Evolutionary conservation across 2,113 vertebrate species (phyloP).

Genomic region (Muntiacus muntjak): DNA sequence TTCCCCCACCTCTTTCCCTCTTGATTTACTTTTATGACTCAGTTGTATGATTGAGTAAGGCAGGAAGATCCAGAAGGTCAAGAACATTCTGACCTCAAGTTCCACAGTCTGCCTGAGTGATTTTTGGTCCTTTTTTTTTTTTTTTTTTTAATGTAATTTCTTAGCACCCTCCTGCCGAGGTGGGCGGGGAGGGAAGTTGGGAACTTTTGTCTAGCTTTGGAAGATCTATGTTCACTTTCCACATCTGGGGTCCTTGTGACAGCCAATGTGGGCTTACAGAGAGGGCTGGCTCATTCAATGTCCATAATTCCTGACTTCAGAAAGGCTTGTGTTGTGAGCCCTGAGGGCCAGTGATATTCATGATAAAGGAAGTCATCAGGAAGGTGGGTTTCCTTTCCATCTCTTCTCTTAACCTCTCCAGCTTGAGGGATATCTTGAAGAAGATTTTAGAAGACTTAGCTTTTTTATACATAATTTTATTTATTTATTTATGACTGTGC

Average conservation of each 20-base stretch:
- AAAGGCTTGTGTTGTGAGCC: accelerated
- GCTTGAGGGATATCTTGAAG: neutral
- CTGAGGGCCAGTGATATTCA: accelerated
- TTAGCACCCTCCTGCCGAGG: neutral
- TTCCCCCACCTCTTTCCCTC: neutral
- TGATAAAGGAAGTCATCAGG: no score
- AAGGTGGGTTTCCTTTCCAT: neutral
- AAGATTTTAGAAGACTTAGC: neutral
- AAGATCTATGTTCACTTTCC: neutral
- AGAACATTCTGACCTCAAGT: no score
- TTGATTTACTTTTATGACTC: neutral
- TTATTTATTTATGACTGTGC: neutral
- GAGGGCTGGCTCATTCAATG: accelerated
- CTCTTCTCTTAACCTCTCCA: neutral
- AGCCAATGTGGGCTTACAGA: neutral
- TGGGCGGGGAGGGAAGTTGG: neutral
- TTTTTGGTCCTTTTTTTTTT: neutral
- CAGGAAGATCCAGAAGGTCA: neutral
- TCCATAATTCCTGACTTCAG: neutral
- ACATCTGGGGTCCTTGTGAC: accelerated
- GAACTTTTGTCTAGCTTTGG: neutral
- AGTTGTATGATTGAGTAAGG: neutral
- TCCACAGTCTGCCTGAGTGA: neutral
- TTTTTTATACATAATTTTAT: neutral
- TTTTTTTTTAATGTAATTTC: neutral